Percentiles rank a stretch among this genome's conserved stretches.
phyloP scores from a whole-genome alignment of 2,113 vertebrate genomes.

The Ifrita kowaldi region DNA sequence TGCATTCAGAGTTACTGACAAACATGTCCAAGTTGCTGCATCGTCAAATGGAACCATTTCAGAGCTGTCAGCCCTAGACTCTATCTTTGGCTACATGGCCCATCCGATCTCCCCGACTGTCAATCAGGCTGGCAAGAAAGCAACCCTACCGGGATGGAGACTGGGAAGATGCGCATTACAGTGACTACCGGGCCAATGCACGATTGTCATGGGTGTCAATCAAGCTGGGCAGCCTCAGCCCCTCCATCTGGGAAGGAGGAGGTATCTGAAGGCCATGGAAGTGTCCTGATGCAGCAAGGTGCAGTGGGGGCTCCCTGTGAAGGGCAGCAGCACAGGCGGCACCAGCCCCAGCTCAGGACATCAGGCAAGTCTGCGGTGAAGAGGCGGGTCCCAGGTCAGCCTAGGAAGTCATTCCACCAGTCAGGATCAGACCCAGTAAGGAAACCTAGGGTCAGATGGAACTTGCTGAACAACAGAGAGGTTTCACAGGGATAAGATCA shows the following conservation, averaged over 20 bases:
- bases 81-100: conserved; percentile 21
- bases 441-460: not conserved
- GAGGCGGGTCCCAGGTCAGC: fast-evolving
- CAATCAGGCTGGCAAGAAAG: conserved; percentile 26
- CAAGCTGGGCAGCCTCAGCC: not conserved
- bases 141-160: not conserved
- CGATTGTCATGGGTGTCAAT: not conserved
- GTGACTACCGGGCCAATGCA: not conserved
- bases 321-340: not conserved
- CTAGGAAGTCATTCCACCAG: not conserved
- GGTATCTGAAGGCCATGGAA: not conserved
- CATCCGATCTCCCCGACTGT: not conserved
- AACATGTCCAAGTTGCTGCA: not conserved
- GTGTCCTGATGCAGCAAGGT: not conserved
- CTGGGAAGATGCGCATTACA: not conserved
- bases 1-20: conserved; percentile 8
- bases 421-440: not conserved
- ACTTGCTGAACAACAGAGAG: not conserved
- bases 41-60: not conserved
- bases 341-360: not conserved
- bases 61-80: conserved; percentile 30
- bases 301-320: fast-evolving
- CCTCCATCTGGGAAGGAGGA: not conserved
- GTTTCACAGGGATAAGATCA: not conserved
- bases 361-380: not conserved